A percentile compares a stretch with the other conserved stretches of the same genome.
Conservation (phyloP, 1,140 invertebrate species). For the Eufriesea mexicana region DNA sequence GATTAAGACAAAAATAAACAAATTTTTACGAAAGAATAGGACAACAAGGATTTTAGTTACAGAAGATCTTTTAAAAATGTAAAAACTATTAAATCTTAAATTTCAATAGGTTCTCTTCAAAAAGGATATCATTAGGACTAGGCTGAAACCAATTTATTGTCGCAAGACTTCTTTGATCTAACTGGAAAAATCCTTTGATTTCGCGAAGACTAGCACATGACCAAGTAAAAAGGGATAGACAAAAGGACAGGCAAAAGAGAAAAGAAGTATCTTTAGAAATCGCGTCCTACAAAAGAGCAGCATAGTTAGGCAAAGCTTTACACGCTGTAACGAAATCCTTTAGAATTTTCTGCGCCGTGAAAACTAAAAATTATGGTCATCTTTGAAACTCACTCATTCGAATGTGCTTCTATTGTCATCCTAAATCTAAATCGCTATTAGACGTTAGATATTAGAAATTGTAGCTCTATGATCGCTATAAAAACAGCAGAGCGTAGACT, state of each 20-base stretch:
- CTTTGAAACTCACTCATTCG: not conserved
- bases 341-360: not conserved
- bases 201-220: not conserved
- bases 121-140: not conserved
- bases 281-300: not conserved
- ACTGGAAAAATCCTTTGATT: slow-evolving; percentile 15
- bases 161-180: not conserved
- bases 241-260: not conserved
- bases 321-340: not conserved
- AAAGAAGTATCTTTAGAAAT: not conserved
- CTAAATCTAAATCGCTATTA: no score
- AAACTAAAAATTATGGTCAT: slow-evolving; percentile 19
- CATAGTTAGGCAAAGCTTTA: slow-evolving; percentile 5
- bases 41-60: no score
- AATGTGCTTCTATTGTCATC: no score
- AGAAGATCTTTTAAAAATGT: no score
- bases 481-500: no score
- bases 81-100: no score
- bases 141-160: no score
- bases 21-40: no score
- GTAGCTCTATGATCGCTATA: no score
- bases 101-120: not conserved
- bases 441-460: no score
- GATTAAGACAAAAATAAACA: no score
- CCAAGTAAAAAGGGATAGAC: not conserved